These are phyloP conservation scores for Orthonevra nobilis DNA, from an alignment of 2,888 invertebrate species.

Conservation along the genomic window DNA sequence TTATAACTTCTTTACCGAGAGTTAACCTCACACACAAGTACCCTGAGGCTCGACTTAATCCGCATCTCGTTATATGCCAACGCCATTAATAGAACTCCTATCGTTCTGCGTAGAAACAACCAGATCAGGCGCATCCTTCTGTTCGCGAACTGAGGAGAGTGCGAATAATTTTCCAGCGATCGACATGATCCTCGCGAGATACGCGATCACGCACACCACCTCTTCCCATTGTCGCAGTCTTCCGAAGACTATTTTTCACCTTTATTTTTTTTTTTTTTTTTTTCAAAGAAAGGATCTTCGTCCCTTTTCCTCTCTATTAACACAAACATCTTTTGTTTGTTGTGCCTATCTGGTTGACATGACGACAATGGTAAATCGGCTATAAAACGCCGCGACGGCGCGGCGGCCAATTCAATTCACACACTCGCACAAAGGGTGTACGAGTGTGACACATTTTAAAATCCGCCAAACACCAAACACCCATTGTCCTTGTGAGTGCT, in stretches of 20 bases:
- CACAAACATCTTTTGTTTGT: background rate
- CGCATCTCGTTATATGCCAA: no score
- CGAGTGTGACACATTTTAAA: no score
- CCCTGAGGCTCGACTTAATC: no score
- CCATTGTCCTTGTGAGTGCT: slow-evolving; percentile 59
- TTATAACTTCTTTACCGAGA: no score
- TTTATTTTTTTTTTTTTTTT: slow-evolving; percentile 65
- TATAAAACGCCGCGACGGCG: no score
- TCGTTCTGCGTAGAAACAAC: no score
- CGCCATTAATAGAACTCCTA: no score
- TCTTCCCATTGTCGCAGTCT: background rate
- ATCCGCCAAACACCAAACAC: slow-evolving; percentile 61
- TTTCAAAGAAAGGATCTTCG: slow-evolving; percentile 16
- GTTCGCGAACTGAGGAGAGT: slow-evolving; percentile 24
- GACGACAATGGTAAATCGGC: slow-evolving; percentile 66
- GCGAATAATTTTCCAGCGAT: slow-evolving; percentile 1
- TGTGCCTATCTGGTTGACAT: slow-evolving; percentile 62
- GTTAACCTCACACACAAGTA: no score
- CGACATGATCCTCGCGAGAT: slow-evolving; percentile 50
- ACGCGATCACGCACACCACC: slow-evolving; percentile 21
- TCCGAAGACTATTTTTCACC: slow-evolving; percentile 43
- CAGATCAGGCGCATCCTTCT: no score
- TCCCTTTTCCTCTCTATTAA: slow-evolving; percentile 13
- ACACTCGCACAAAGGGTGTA: slow-evolving; percentile 58
- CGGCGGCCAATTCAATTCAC: slow-evolving; percentile 65